Evolutionary conservation across 2,113 vertebrate species (phyloP).

Genomic region (Poecile atricapillus): DNA sequence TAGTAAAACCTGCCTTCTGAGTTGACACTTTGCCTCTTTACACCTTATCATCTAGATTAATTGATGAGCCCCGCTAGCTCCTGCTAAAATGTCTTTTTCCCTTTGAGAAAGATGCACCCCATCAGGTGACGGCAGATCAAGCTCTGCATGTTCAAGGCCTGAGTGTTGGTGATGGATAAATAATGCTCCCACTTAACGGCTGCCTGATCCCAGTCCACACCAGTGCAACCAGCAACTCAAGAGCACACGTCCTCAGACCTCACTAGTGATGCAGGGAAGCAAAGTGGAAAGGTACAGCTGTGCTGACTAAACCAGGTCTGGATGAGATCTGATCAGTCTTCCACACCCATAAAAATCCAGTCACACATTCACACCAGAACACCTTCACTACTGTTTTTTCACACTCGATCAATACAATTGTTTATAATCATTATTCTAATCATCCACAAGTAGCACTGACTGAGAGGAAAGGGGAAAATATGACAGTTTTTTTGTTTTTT

Average conservation of each 20-base stretch:
- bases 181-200: background rate
- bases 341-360: background rate
- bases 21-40: background rate
- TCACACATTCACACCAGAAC: background rate
- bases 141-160: background rate
- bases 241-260: background rate
- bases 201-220: background rate
- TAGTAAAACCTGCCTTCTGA: background rate
- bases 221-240: background rate
- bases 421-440: background rate
- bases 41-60: background rate
- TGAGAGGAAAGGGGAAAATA: background rate
- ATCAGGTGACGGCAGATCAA: background rate
- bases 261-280: background rate
- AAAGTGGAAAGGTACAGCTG: background rate
- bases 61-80: no score
- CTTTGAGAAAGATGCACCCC: background rate
- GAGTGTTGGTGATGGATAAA: background rate
- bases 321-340: background rate
- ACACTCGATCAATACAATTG: background rate
- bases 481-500: background rate
- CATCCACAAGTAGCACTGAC: background rate
- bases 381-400: background rate
- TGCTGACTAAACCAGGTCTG: background rate
- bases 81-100: background rate